Conservation (phyloP, 2,113 vertebrate genomes). For the Elgaria multicarinata region DNA sequence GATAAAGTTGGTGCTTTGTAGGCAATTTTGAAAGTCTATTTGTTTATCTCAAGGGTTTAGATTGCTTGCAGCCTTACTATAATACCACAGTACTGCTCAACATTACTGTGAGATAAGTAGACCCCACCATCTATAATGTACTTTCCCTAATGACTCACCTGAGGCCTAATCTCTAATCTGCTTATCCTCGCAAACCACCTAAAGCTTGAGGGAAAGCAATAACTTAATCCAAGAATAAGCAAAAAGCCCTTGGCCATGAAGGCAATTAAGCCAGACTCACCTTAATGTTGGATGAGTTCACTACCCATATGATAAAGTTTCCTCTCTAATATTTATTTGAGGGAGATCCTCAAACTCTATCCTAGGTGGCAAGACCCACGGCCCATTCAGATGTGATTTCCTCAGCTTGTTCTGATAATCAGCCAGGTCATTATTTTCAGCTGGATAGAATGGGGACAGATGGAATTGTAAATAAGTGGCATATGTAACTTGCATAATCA, state of each 20-base stretch:
- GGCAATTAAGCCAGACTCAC: not conserved
- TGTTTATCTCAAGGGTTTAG: not conserved
- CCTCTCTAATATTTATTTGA: not conserved
- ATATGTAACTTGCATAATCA: not conserved
- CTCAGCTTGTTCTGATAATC: not conserved
- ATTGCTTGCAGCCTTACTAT: not conserved
- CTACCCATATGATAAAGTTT: not conserved
- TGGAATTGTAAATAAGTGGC: not conserved
- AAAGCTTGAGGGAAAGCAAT: not conserved
- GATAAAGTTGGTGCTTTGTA: not conserved
- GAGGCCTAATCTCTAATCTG: constrained; percentile 17
- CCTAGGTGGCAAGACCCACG: not conserved
- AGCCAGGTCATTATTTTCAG: not conserved
- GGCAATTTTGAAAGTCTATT: constrained; percentile 4
- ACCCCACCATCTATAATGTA: constrained; percentile 1
- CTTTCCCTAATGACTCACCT: constrained; percentile 1
- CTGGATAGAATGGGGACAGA: not conserved
- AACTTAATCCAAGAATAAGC: constrained; percentile 14
- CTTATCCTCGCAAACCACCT: not conserved
- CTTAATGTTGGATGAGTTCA: not conserved
- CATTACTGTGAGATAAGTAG: not conserved
- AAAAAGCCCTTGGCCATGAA: constrained; percentile 11
- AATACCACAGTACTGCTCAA: not conserved
- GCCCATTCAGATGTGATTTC: not conserved
- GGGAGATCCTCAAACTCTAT: not conserved